Percentiles rank a stretch among this genome's conserved stretches.
phyloP scores from a whole-genome alignment of 2,888 invertebrate species.

The Xanthorhoe designata region DNA sequence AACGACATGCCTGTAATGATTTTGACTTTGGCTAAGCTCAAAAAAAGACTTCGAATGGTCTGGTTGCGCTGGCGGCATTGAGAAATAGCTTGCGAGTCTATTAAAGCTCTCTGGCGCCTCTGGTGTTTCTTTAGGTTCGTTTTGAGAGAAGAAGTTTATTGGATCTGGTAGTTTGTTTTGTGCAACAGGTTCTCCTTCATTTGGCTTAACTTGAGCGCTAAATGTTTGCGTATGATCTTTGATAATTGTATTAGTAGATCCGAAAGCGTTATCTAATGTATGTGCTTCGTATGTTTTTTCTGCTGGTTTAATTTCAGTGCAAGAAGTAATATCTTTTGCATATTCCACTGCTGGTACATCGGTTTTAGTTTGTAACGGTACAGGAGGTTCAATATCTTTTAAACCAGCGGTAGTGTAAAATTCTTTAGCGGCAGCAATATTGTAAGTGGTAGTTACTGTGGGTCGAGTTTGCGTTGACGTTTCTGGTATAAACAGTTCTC shows the following conservation, averaged over 20 bases:
- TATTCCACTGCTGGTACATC: background rate
- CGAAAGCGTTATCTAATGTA: conserved; percentile 19
- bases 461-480: conserved; percentile 59
- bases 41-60: conserved; percentile 80
- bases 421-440: conserved; percentile 26
- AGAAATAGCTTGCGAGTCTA: conserved; percentile 76
- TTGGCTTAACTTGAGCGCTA: background rate
- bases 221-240: conserved; percentile 26
- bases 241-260: conserved; percentile 11
- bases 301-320: background rate
- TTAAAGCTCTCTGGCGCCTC: conserved; percentile 54
- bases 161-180: conserved; percentile 58
- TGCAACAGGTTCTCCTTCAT: conserved; percentile 24
- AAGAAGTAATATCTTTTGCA: background rate
- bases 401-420: conserved; percentile 8
- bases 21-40: conserved; percentile 79
- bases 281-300: conserved; percentile 6
- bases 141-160: conserved; percentile 61
- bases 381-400: background rate
- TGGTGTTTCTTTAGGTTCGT: conserved; percentile 26
- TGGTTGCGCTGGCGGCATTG: conserved; percentile 66
- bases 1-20: conserved; percentile 69
- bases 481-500: conserved; percentile 52
- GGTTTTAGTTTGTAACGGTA: background rate
- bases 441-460: conserved; percentile 48